Evolutionary conservation across 2,888 invertebrate species (phyloP), one percentile per base, ranked within the genome.

Genomic region (Noctua fimbriata): DNA sequence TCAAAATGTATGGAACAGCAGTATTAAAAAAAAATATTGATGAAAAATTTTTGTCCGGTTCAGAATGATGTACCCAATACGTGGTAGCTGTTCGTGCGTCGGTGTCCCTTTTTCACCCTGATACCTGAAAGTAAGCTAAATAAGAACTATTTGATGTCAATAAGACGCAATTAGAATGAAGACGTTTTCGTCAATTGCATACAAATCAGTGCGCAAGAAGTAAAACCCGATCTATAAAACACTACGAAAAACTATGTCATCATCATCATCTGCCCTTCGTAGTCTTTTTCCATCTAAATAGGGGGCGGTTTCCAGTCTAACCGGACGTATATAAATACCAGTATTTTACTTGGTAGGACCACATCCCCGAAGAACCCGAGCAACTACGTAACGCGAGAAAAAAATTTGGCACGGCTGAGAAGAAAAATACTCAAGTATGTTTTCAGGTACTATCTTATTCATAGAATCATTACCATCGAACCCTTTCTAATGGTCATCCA

Each of bases 361-460:
- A 28, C 28, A 28, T 28, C 60, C 4, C n/a, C 28, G 28, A 60
- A 60, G 16, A n/a, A n/a, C n/a, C 7, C 28, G 16, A 28, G n/a
- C n/a, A 28, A 60, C 60, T 16, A 28, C 28, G 16, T 7, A 16
- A 28, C 7, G 14, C 32, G n/a, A 58, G 16, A 60, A 16, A n/a
- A 58, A 55, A 24, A 0, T 3, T 24, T 0, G 12, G 0, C n/a
- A n/a, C 55, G 3, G 10, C 1, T 24, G 3, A n/a, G 14, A 28
- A 28, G 24, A 41, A 6, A 24, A 66, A 36, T 16, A 14, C 6
- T 14, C 72, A 73, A 63, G 21, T 47, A 28, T 65, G 7, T 49
- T 76, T 75, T 21, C 10, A 55, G 44, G 32, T 66, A 18, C 24
- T 78, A 78, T 78, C n/a, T 18, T 78, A 78, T 78, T 58, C 49